Evolutionary conservation across 2,888 invertebrate species (phyloP), one percentile per base, ranked within the genome.

Genomic region (Marronus borbonicus): DNA sequence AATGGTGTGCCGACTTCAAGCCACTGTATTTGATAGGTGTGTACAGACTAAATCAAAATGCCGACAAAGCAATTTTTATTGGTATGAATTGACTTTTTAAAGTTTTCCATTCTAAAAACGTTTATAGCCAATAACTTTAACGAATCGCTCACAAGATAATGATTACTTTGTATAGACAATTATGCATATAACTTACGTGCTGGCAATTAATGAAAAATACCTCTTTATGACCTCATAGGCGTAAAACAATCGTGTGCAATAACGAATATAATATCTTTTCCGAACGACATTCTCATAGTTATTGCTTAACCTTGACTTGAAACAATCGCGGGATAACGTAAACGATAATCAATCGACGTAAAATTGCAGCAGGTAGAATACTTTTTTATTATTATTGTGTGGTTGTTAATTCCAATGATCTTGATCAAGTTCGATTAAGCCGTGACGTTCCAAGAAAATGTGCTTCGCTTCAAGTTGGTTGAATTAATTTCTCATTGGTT

Each of bases 281-380:
- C n/a, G 28, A 62, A 62, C 31, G 28, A 31, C 31, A 62, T 62
- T 62, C 62, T 31, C 62, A 31, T 12, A 62, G 24, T 31, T 62
- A 28, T 62, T 31, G 62, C 62, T 62, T 28, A 14, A 31, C 28
- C 62, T 62, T 62, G 31, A n/a, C 14, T 62, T 31, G 14, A 28
- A 62, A 62, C 62, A 62, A 62, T 62, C 24, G 31, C 28, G 2
- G 60, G 62, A 31, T 12, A 62, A 62, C 62, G 12, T 62, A 14
- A 62, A 62, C 62, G 62, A 31, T 24, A 62, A 62, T 31, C 31
- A 31, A 62, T 62, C 44, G 31, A 62, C 14, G 14, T 62, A 31
- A 28, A 62, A 62, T 62, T 62, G 28, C 62, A 31, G 12, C 62
- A 62, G 62, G 62, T 62, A n/a, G 28, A 62, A 31, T 62, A 62